phyloP scores from a whole-genome alignment of 2,113 vertebrate species.

The Muntiacus reevesi region DNA sequence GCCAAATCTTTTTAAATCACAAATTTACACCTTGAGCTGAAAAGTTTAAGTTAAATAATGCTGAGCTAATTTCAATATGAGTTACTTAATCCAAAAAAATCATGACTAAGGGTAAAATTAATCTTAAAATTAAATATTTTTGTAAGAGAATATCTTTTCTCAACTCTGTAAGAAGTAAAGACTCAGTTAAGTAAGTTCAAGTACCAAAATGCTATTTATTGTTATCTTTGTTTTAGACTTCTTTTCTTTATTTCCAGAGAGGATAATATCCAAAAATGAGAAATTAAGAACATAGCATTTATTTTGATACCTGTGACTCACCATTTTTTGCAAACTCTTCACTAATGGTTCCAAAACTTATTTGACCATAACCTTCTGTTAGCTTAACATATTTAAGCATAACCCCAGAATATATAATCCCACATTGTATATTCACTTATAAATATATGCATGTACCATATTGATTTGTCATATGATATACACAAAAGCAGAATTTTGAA shows the following conservation, averaged over 20 bases:
- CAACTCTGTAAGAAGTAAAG: not conserved
- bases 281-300: not conserved
- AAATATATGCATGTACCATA: not conserved
- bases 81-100: not conserved
- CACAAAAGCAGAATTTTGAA: not conserved
- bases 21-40: not conserved
- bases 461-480: not conserved
- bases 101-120: not conserved
- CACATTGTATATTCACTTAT: not conserved
- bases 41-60: not conserved
- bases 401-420: not conserved
- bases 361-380: not conserved
- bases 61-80: not conserved
- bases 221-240: not conserved
- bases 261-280: not conserved
- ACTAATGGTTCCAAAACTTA: not conserved
- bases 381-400: not conserved
- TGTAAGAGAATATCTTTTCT: not conserved
- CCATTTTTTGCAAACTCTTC: not conserved
- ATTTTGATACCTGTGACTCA: not conserved
- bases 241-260: not conserved
- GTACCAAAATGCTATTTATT: not conserved
- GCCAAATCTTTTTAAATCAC: not conserved
- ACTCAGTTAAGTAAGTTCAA: not conserved
- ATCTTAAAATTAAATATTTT: constrained; percentile 16